A percentile compares a stretch with the other conserved stretches of the same genome.
phyloP scores from a whole-genome alignment of 2,113 vertebrate genomes.

The Hyaena hyaena region DNA sequence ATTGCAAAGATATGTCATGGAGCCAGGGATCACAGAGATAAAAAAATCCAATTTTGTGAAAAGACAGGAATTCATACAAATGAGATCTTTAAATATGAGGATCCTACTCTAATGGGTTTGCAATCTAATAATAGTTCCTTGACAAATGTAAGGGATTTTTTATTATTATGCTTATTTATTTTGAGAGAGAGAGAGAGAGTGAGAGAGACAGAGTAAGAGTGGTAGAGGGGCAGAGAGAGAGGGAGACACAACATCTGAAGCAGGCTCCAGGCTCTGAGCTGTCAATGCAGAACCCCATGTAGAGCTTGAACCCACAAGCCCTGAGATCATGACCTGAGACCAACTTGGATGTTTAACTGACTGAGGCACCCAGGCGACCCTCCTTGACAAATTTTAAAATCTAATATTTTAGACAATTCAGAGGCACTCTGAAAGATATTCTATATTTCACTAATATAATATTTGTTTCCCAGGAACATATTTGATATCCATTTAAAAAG shows the following conservation, averaged over 20 bases:
- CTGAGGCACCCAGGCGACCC: too few relatives aligned
- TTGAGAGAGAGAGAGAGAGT: too few relatives aligned
- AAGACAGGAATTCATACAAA: not conserved
- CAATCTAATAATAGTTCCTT: not conserved
- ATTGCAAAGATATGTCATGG: not conserved
- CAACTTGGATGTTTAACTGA: too few relatives aligned
- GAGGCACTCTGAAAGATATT: not conserved
- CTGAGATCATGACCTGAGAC: too few relatives aligned
- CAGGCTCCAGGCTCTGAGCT: too few relatives aligned
- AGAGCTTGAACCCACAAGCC: too few relatives aligned
- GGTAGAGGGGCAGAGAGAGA: too few relatives aligned
- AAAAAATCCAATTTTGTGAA: not conserved
- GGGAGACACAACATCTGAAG: too few relatives aligned
- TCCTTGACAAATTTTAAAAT: not conserved
- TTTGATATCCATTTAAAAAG: not conserved
- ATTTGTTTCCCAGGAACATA: not conserved
- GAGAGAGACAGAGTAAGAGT: too few relatives aligned
- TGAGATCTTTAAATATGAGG: not conserved
- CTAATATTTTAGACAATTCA: not conserved
- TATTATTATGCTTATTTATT: too few relatives aligned
- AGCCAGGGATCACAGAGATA: not conserved
- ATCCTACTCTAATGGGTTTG: not conserved
- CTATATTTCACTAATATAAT: not conserved
- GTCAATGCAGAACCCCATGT: accelerated
- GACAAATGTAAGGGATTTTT: not conserved